A percentile compares a stretch with the other conserved stretches of the same genome.
Conservation (phyloP, 1,140 invertebrate genomes). For the Procambarus virginalis region DNA sequence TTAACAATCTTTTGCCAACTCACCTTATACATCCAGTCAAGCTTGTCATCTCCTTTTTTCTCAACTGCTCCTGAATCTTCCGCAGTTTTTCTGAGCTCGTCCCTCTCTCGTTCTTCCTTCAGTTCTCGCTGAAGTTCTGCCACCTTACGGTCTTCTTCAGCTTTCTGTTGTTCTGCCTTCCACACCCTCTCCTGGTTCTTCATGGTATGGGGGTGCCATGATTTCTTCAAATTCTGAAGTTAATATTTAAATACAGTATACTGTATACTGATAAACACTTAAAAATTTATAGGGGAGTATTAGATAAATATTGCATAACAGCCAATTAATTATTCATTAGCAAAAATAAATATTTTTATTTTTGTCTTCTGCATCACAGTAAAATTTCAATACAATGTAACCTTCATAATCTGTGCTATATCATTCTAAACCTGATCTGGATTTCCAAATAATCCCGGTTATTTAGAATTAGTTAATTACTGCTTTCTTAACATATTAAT, state of each 20-base stretch:
- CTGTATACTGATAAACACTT: too few species aligned
- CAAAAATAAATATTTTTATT: too few species aligned
- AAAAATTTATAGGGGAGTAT: too few species aligned
- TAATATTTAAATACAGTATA: background rate
- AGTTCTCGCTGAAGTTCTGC: conserved; percentile 80
- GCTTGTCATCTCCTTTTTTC: conserved; percentile 79
- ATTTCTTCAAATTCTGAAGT: conserved; percentile 82
- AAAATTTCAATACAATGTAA: too few species aligned
- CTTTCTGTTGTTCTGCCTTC: conserved; percentile 84
- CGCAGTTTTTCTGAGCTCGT: conserved; percentile 74
- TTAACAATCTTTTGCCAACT: conserved; percentile 10
- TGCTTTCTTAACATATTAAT: too few species aligned
- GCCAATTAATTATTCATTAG: too few species aligned
- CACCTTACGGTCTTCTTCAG: conserved; percentile 81
- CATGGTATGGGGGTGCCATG: conserved; percentile 86
- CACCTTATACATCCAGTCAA: conserved; percentile 71
- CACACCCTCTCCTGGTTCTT: conserved; percentile 86
- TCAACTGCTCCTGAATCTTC: conserved; percentile 81
- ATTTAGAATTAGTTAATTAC: too few species aligned
- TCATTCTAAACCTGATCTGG: too few species aligned
- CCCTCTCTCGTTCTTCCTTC: conserved; percentile 61
- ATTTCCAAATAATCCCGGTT: too few species aligned
- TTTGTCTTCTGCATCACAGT: too few species aligned
- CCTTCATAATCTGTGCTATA: too few species aligned
- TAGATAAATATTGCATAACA: too few species aligned